Conservation (phyloP, 1,140 invertebrate species). For the Philotrypesis tridentata region DNA sequence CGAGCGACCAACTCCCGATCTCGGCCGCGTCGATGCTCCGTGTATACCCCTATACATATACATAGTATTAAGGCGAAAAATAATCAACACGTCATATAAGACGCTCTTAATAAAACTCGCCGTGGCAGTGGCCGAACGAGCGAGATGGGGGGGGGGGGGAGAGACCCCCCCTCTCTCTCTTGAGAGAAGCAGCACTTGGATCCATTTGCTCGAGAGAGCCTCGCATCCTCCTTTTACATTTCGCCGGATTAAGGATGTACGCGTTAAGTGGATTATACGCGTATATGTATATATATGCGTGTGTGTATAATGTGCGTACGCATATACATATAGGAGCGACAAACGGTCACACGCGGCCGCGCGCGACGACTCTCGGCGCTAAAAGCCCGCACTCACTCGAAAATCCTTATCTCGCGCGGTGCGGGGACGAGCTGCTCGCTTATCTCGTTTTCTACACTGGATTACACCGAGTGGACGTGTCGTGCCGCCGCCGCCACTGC, state of each 20-base stretch:
- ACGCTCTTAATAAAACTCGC: too few species aligned
- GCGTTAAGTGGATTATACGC: constrained; percentile 14
- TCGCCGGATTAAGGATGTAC: background rate
- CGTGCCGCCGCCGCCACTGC: background rate
- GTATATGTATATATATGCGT: too few species aligned
- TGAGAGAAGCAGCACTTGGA: background rate
- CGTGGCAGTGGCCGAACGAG: too few species aligned
- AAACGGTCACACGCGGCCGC: background rate
- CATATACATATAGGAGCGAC: background rate
- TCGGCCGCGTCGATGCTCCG: too few species aligned
- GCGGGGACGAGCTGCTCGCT: constrained; percentile 12
- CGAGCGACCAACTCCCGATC: background rate
- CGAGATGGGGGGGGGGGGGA: too few species aligned
- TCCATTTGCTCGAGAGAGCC: background rate
- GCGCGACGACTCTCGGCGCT: background rate
- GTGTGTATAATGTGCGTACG: too few species aligned
- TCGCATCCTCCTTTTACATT: background rate
- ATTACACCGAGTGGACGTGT: constrained; percentile 43
- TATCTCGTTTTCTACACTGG: constrained; percentile 45
- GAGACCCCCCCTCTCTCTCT: too few species aligned
- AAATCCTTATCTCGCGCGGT: constrained; percentile 37
- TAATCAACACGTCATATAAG: constrained; percentile 14
- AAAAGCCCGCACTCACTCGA: constrained; percentile 1
- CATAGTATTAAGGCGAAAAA: background rate
- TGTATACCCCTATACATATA: too few species aligned